These are phyloP conservation scores for Brachypterus glaber DNA, from an alignment of 2,888 invertebrate genomes.

Conservation along the genomic window DNA sequence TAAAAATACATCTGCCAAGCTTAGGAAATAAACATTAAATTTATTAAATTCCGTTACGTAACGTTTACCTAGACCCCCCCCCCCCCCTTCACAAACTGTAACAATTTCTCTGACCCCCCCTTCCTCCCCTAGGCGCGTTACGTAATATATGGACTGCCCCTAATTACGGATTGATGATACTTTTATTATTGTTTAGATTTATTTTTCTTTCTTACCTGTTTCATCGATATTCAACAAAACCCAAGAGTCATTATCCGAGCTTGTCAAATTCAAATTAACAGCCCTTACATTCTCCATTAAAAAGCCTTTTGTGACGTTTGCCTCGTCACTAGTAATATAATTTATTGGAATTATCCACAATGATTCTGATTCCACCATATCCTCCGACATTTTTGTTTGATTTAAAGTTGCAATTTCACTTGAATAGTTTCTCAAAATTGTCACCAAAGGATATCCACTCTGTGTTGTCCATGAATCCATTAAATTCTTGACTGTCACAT, in stretches of 20 bases:
- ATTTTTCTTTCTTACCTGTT: conserved; percentile 45
- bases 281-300: conserved; percentile 30
- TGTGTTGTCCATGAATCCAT: conserved; percentile 68
- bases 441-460: conserved; percentile 58
- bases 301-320: conserved; percentile 19
- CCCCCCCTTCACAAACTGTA: no score
- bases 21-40: no score
- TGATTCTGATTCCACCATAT: conserved; percentile 23
- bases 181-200: no score
- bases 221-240: conserved; percentile 54
- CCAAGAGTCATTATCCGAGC: conserved; percentile 38
- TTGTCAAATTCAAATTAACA: conserved; percentile 28
- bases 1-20: no score
- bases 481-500: conserved; percentile 47
- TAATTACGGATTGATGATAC: no score
- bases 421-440: conserved; percentile 47
- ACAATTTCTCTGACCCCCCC: no score
- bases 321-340: conserved; percentile 33
- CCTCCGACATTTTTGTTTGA: conserved; percentile 41
- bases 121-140: no score
- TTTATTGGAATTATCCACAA: conserved; percentile 55
- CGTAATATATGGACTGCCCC: no score
- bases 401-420: conserved; percentile 40
- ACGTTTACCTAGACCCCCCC: no score
- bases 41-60: no score